Conservation (phyloP, 1,140 invertebrate species). For the silkworm (Bombyx mori) region ASM3026992v2 NC_085115.1:4429001-4429500, state of each 20-base stretch:
- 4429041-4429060: conserved; percentile 43
- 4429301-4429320: conserved; percentile 41
- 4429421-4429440: background rate
- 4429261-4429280: no score
- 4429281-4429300: conserved; percentile 1
- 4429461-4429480: conserved; percentile 16
- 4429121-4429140: conserved; percentile 6
- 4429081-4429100: conserved; percentile 19
- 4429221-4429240: no score
- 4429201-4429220: no score
- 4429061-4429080: conserved; percentile 60
- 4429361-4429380: conserved; percentile 39
- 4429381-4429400: conserved; percentile 16
- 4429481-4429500: conserved; percentile 49
- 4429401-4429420: background rate
- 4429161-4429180: no score
- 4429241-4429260: no score
- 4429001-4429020: conserved; percentile 64
- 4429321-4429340: conserved; percentile 55
- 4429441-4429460: background rate
- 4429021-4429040: conserved; percentile 53
- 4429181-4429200: no score
- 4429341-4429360: conserved; percentile 51
- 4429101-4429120: conserved; percentile 9
- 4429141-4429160: no score